Percentiles rank a stretch among this genome's conserved stretches.
These are phyloP conservation scores for Metalampra italica DNA, from an alignment of 2,888 invertebrate genomes.

Conservation along the genomic window DNA sequence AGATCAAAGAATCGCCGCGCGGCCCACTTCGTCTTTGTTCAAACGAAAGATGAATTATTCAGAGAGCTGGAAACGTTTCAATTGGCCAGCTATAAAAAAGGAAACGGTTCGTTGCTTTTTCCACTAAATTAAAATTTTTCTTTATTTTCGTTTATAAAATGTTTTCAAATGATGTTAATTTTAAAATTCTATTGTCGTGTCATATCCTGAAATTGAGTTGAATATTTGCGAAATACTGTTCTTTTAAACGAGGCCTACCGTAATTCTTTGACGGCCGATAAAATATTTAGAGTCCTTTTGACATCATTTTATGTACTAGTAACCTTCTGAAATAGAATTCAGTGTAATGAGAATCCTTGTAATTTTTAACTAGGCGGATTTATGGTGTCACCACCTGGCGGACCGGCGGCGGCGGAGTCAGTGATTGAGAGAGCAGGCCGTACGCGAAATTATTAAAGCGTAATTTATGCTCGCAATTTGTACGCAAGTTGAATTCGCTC, in stretches of 20 bases:
- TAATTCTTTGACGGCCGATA: no score
- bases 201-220: neutral
- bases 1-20: constrained; percentile 79
- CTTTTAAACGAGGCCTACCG: no score
- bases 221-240: no score
- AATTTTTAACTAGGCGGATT: constrained; percentile 63
- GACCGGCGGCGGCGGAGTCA: constrained; percentile 28
- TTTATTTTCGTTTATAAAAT: constrained; percentile 63
- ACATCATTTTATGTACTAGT: no score
- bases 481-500: constrained; percentile 71
- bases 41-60: constrained; percentile 79
- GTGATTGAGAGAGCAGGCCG: constrained; percentile 62
- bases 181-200: constrained; percentile 14
- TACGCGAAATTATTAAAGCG: constrained; percentile 73
- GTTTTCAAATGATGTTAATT: constrained; percentile 47
- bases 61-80: constrained; percentile 78
- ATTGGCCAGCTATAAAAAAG: constrained; percentile 78
- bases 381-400: constrained; percentile 66
- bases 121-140: constrained; percentile 74
- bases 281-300: no score
- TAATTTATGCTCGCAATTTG: constrained; percentile 77
- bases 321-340: constrained; percentile 7
- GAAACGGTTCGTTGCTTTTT: constrained; percentile 76
- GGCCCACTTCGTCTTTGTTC: constrained; percentile 79
- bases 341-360: constrained; percentile 12